These are phyloP conservation scores for Drosophila nigricruria DNA, from an alignment of 2,888 invertebrate genomes.

Conservation along the genomic window DNA sequence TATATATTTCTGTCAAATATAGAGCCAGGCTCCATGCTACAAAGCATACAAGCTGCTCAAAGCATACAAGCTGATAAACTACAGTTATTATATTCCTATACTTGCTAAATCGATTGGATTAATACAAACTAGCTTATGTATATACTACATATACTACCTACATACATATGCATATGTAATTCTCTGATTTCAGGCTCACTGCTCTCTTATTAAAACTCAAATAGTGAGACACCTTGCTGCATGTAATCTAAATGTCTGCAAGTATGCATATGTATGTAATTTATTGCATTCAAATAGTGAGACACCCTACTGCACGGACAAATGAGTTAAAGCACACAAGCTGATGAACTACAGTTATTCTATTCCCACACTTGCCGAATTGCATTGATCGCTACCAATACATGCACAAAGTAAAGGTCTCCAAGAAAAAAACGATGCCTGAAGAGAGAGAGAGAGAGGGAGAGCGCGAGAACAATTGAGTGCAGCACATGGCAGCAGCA, in stretches of 20 bases:
- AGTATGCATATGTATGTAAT: too few relatives aligned
- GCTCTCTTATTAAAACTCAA: too few relatives aligned
- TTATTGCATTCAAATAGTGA: not conserved
- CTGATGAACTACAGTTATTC: constrained; percentile 21
- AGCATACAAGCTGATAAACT: not conserved
- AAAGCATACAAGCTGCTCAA: not conserved
- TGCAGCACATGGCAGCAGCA: constrained; percentile 7
- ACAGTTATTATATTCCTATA: not conserved
- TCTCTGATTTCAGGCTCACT: too few relatives aligned
- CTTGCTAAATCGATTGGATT: not conserved
- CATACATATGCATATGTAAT: too few relatives aligned
- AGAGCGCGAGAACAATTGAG: not conserved
- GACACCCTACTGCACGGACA: not conserved
- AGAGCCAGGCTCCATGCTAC: too few relatives aligned
- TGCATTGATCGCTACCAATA: constrained; percentile 21
- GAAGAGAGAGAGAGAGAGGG: not conserved
- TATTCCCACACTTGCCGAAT: constrained; percentile 3
- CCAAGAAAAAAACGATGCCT: constrained; percentile 25
- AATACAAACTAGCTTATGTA: not conserved
- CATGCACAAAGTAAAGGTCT: constrained; percentile 11
- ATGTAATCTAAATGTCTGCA: too few relatives aligned
- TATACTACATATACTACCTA: not conserved
- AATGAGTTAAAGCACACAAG: not conserved
- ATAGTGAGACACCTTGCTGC: too few relatives aligned
- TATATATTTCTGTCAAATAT: too few relatives aligned